These are phyloP conservation scores for Megamerina dolium DNA, from an alignment of 2,888 invertebrate genomes.

Conservation along the genomic window DNA sequence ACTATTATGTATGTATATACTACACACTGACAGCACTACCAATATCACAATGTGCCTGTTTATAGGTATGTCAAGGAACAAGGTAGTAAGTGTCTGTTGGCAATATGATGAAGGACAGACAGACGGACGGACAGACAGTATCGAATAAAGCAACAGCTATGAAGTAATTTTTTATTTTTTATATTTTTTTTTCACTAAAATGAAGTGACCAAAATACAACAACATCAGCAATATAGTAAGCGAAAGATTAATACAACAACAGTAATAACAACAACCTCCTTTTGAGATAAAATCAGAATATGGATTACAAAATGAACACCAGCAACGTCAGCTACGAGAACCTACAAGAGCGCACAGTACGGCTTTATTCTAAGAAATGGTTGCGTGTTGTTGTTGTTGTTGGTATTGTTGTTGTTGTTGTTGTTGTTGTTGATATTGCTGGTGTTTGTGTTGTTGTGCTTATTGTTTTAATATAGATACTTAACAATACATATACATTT, in stretches of 20 bases:
- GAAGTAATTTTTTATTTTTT: too few relatives aligned
- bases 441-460: neutral
- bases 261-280: constrained; percentile 16
- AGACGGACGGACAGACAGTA: neutral
- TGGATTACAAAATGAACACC: constrained; percentile 30
- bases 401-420: neutral
- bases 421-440: constrained; percentile 1
- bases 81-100: constrained; percentile 5
- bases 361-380: constrained; percentile 7
- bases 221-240: too few relatives aligned
- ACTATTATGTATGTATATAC: too few relatives aligned
- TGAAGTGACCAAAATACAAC: too few relatives aligned
- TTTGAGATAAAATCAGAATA: constrained; percentile 32
- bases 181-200: too few relatives aligned
- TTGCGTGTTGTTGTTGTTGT: neutral
- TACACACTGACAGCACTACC: too few relatives aligned
- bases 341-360: constrained; percentile 4
- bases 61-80: too few relatives aligned
- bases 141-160: too few relatives aligned
- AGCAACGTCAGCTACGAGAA: constrained; percentile 2
- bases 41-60: too few relatives aligned
- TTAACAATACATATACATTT: too few relatives aligned
- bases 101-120: neutral
- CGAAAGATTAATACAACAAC: too few relatives aligned
- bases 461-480: neutral